Evolutionary conservation across 2,888 invertebrate species (phyloP), one percentile per base, ranked within the genome.

Genomic region (Drosophila emarginata): DNA sequence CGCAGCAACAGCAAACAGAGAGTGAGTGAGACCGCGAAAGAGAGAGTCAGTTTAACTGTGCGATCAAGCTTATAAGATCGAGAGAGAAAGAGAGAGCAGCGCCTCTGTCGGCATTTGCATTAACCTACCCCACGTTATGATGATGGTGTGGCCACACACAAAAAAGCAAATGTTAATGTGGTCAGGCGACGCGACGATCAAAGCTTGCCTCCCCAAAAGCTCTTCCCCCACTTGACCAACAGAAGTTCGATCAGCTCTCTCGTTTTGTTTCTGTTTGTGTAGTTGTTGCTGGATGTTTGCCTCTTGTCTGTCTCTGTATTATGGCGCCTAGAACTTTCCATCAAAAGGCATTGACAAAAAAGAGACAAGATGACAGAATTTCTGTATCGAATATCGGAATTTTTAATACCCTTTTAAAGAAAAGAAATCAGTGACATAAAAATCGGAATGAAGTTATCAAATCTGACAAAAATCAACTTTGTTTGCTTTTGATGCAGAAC

Each of bases 251-350:
- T 9, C 18, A 37, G 4, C 26, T 64, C 66, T 61, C 67, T 61
- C 58, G 58, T 39, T 64, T 56, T 14, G 28, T 39, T 54, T 21
- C 32, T 64, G 36, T 50, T 51, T 37, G 37, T 37, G 37, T n/a
- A 37, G 56, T 37, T 61, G 18, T 61, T 36, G 40, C 54, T 32
- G 32, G 11, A 32, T 32, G 32, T 32, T 32, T 52, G 23, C 53
- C 64, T 37, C 23, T 23, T 61, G 59, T 70, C 50, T 61, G 62
- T 52, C 57, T 40, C 57, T 45, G 37, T 18, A 1, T 62, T 68
- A 39, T 64, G 61, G 83, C 83, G 82, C 80, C 82, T 73, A 82
- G 82, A 82, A 82, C 83, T 82, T 82, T 82, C 82, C 75, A 78
- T 71, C 51, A 71, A 70, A 71, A 68, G 57, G 67, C 76, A 68